Evolutionary conservation across 2,888 invertebrate species (phyloP), one percentile per base, ranked within the genome.

Genomic region (Bellardia pandia): DNA sequence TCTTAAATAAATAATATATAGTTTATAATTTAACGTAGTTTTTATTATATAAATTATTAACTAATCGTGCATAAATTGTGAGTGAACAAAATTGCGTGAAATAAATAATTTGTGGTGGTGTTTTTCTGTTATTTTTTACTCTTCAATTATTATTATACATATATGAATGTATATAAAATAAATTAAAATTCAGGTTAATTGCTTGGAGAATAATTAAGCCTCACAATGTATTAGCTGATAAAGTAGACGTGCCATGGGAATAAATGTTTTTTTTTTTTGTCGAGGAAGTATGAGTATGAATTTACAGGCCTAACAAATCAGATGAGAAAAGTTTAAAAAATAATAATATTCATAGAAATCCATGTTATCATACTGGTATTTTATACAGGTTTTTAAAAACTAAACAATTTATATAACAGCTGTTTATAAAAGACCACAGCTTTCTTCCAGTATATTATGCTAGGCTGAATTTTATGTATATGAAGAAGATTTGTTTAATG

Each of bases 131-230:
- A 16, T 37, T 14, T 62, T 33, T 3, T 3, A 11, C 33, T 11
- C 33, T 51, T 76, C 37, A 14, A 51, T 40, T 37, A 33, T 16
- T 33, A 3, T n/a, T 16, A 16, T 64, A n/a, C n/a, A n/a, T n/a
- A 45, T 51, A 56, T 8, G 2, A 14, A 37, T 64, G 53, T 53
- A 66, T 30, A 48, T 4, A 9, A 45, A 45, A 9, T 42, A 72
- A 64, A 72, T 7, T 40, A 23, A 51, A 62, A 79, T 79, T 66
- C 2, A 72, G 80, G 72, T 80, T 72, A 80, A 72, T 64, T 64
- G 72, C 56, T 64, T 33, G 62, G 62, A 16, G 45, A 42, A 77
- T 77, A 42, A 66, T 56, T 42, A 45, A 45, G 3, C 2, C 2
- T 3, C 45, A 45, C 45, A 13, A 45, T 45, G 11, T 13, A 45